Evolutionary conservation across 2,113 vertebrate genomes (phyloP).

Genomic region (Loxodonta africana): DNA sequence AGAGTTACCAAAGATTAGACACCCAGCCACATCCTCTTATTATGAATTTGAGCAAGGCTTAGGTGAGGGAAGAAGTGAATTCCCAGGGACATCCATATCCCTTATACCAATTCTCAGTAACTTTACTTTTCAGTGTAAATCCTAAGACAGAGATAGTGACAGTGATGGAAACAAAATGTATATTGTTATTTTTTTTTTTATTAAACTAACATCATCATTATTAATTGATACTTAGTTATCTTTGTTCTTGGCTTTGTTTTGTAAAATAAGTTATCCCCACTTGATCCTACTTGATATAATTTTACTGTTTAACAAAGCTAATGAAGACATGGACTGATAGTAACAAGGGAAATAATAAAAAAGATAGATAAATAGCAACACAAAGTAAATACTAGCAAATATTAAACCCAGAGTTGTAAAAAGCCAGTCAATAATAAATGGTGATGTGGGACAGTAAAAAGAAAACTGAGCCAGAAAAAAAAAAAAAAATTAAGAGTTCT

Average conservation of each 20-base stretch:
- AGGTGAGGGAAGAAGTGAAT: background rate
- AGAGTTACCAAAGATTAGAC: background rate
- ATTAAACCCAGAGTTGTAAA: background rate
- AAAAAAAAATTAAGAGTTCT: too few relatives aligned
- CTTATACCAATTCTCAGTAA: background rate
- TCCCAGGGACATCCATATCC: background rate
- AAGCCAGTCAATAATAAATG: background rate
- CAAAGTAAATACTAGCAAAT: background rate
- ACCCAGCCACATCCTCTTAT: background rate
- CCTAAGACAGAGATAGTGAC: background rate
- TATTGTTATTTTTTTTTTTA: conserved; percentile 7
- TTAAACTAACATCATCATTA: background rate
- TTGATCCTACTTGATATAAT: background rate
- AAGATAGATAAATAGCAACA: background rate
- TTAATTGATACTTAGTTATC: background rate
- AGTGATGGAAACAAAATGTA: background rate
- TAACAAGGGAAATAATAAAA: background rate
- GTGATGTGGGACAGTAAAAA: background rate
- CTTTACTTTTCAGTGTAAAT: background rate
- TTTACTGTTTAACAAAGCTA: background rate
- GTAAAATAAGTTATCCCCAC: background rate
- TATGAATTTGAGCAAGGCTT: background rate
- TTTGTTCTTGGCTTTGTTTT: background rate
- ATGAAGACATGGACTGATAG: background rate
- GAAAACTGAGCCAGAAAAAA: background rate